Conservation (phyloP, 1,140 invertebrate genomes). For the Trissolcus basalis region DNA sequence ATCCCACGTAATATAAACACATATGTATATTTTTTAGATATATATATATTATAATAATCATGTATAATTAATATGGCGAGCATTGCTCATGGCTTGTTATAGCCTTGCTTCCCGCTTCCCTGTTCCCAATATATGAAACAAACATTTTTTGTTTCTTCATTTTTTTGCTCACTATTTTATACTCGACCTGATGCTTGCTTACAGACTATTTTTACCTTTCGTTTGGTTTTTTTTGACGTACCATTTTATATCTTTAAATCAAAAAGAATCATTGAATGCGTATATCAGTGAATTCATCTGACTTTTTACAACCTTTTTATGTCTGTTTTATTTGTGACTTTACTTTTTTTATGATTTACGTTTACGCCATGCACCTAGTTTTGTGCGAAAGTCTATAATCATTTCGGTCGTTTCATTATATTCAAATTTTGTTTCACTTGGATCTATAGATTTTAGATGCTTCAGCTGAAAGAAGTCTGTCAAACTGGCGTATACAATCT, state of each 20-base stretch:
- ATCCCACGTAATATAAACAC: conserved; percentile 65
- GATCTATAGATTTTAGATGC: conserved; percentile 70
- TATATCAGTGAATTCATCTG: conserved; percentile 8
- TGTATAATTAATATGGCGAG: conserved; percentile 68
- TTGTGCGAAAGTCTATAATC: conserved; percentile 60
- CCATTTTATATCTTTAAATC: no score
- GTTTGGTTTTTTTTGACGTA: conserved; percentile 6
- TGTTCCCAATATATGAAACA: conserved; percentile 44
- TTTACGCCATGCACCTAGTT: conserved; percentile 24
- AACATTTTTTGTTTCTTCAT: conserved; percentile 27
- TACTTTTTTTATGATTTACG: conserved; percentile 25
- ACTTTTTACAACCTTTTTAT: conserved; percentile 10
- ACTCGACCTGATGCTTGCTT: conserved; percentile 64
- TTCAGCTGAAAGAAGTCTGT: conserved; percentile 65
- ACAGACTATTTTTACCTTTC: conserved; percentile 8
- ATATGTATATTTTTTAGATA: conserved; percentile 57
- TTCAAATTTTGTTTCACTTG: conserved; percentile 48
- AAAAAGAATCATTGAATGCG: no score
- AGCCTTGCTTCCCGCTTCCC: conserved; percentile 72
- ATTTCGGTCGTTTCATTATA: conserved; percentile 64
- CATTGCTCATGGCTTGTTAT: conserved; percentile 68
- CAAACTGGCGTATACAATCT: conserved; percentile 38
- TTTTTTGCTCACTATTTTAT: conserved; percentile 45
- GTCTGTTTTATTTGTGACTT: conserved; percentile 29
- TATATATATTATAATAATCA: conserved; percentile 66